Evolutionary conservation across 2,888 invertebrate species (phyloP), one percentile per base, ranked within the genome.

Genomic region (Thelaira solivaga): DNA sequence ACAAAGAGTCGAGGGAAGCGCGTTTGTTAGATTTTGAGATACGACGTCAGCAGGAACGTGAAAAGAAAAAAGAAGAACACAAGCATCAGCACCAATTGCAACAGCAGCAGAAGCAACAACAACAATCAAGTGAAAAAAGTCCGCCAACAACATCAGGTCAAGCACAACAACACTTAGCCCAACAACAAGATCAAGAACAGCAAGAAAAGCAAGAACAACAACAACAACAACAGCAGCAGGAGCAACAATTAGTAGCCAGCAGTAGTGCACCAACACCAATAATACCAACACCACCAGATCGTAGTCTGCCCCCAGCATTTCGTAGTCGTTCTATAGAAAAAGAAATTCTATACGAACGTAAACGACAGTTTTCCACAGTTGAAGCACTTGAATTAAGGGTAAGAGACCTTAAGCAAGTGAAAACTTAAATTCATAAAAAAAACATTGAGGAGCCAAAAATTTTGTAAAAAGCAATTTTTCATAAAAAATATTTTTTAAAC

Each of bases 21-120:
- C 87, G 89, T 76, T 85, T 89, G 81, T 83, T 89, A 80, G 89
- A 89, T 83, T 86, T 88, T 80, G 89, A 89, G 82, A 89, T 89
- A 73, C 85, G 89, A 16, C 87, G 88, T 22, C 88, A 88, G 80
- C 88, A 89, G 80, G 87, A 89, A 83, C 88, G 88, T 68, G 89
- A 89, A 82, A 86, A 88, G 81, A 86, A 87, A 79, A 85, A 85
- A 49, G 86, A 88, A 78, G 87, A 88, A 72, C 85, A 86, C 4
- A 86, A 87, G 69, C 84, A 85, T 2, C 86, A 87, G 1, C 85
- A 87, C 4, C 84, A 85, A n/a, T 79, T 84, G 20, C 87, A 87
- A 51, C 76, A 81, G 59, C 80, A 81, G 34, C 69, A 80, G 43
- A 74, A 81, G 43, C 67, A 74, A 43, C 77, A 74, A 39, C 68